Percentiles rank a stretch among this genome's conserved stretches.
phyloP scores from a whole-genome alignment of 1,140 invertebrate genomes.

The Anastrepha obliqua region DNA sequence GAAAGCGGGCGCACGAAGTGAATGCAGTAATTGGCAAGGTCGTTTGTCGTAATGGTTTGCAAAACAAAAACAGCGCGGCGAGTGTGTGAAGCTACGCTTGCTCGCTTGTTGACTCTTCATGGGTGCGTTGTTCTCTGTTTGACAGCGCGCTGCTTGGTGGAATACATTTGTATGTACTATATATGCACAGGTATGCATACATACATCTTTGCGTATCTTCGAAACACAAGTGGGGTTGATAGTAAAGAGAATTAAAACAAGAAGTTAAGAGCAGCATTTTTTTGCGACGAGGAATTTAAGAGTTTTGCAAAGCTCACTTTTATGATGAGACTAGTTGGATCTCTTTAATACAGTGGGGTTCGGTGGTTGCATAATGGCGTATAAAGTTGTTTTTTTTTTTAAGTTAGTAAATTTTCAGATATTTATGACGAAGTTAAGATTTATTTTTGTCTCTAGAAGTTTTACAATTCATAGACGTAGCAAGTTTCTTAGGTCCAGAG shows the following conservation, averaged over 20 bases:
- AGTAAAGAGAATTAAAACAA: background rate
- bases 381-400: too few species aligned
- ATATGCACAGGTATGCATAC: background rate
- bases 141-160: background rate
- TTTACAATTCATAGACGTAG: too few species aligned
- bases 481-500: too few species aligned
- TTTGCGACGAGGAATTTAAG: background rate
- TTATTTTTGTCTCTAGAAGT: too few species aligned
- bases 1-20: conserved; percentile 8
- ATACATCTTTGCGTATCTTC: background rate
- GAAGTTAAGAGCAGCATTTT: background rate
- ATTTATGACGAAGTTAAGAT: too few species aligned
- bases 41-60: conserved; percentile 59
- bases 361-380: background rate
- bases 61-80: conserved; percentile 8
- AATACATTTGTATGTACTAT: background rate
- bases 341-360: background rate
- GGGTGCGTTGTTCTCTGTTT: background rate
- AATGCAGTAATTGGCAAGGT: conserved; percentile 57
- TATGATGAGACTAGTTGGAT: background rate
- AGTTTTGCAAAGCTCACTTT: background rate
- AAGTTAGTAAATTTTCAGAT: too few species aligned
- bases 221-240: background rate
- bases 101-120: background rate
- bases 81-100: background rate